Base-by-base conservation (phyloP, 2,113 vertebrate species). In the Origma solitaria region DNA sequence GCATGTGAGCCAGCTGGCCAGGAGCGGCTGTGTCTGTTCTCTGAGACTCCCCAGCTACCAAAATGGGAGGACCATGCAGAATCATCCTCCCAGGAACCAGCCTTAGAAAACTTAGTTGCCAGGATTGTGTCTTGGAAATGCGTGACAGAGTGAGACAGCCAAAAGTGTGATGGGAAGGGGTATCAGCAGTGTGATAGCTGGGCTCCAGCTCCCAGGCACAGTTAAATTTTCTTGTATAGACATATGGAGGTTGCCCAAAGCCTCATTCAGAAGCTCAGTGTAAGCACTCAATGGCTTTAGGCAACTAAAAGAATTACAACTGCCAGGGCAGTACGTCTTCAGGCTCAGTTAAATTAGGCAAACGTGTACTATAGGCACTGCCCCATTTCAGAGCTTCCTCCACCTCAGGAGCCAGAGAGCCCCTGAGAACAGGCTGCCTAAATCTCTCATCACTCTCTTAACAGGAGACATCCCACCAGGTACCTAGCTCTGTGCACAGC, bases 351-450 rank as follows among this genome's bases (percentile, higher is more conserved):
- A 51, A 89, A 82, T 18, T 3, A 54, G 15, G 20, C 44, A 56
- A 82, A 64, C 0, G 1, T 8, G 10, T 33, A 4, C 28, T 53
- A 1, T 16, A 25, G 0, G 0, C 13, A 28, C n/a, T 33, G 61
- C 30, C 45, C 54, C 22, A 6, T 86, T 83, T 73, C 76, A 56
- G 68, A 23, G 60, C n/a, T 91, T 50, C 76, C 37, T 45, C 10
- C 10, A 20, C 8, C 28, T 73, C 42, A 50, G 62, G 54, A 90
- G 71, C 30, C 70, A 72, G 40, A 64, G 61, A 65, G 56, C 21
- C 53, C 35, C 35, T 33, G 51, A 62, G 44, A 92, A 58, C 71
- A 88, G 94, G 47, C 64, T 88, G 60, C 49, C 72, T 84, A 49
- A 73, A 88, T 94, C 91, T 91, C 82, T 94, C 86, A 81, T 71